A percentile compares a stretch with the other conserved stretches of the same genome.
Evolutionary conservation across 2,888 invertebrate species (phyloP).

Genomic region (Helicoverpa assulta): DNA sequence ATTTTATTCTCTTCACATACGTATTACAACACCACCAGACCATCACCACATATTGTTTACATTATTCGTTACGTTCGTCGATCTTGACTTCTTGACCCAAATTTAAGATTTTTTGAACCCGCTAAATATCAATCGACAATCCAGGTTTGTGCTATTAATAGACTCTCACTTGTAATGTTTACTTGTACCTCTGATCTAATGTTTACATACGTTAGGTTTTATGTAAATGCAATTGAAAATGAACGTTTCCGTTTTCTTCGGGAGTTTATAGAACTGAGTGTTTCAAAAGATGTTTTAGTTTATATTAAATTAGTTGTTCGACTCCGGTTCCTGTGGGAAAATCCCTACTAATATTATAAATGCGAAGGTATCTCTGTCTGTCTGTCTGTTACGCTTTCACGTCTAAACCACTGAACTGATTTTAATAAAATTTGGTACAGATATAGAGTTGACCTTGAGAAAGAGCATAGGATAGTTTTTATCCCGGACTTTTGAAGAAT

Average conservation of each 20-base stretch:
- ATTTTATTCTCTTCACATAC: conserved; percentile 4
- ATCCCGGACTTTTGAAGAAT: too few relatives aligned
- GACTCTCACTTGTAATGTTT: conserved; percentile 48
- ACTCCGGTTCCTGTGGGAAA: too few relatives aligned
- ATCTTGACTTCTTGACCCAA: conserved; percentile 67
- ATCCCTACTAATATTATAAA: too few relatives aligned
- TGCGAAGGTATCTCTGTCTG: too few relatives aligned
- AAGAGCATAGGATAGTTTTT: too few relatives aligned
- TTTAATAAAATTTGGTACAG: too few relatives aligned
- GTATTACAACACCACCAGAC: conserved; percentile 6
- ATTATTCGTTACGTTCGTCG: conserved; percentile 19
- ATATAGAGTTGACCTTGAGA: too few relatives aligned
- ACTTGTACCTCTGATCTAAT: conserved; percentile 41
- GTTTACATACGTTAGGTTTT: conserved; percentile 35
- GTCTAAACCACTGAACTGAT: too few relatives aligned
- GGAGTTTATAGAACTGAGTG: background rate
- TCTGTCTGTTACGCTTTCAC: too few relatives aligned
- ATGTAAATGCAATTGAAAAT: conserved; percentile 30
- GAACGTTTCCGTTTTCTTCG: conserved; percentile 20
- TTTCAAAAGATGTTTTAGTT: background rate
- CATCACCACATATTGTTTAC: conserved; percentile 33
- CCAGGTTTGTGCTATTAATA: conserved; percentile 27
- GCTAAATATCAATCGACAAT: conserved; percentile 50
- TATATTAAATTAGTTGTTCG: too few relatives aligned
- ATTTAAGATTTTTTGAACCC: conserved; percentile 33